Percentiles rank a stretch among this genome's conserved stretches.
Evolutionary conservation across 2,113 vertebrate genomes (phyloP).

Genomic region (Nematolebias whitei): DNA sequence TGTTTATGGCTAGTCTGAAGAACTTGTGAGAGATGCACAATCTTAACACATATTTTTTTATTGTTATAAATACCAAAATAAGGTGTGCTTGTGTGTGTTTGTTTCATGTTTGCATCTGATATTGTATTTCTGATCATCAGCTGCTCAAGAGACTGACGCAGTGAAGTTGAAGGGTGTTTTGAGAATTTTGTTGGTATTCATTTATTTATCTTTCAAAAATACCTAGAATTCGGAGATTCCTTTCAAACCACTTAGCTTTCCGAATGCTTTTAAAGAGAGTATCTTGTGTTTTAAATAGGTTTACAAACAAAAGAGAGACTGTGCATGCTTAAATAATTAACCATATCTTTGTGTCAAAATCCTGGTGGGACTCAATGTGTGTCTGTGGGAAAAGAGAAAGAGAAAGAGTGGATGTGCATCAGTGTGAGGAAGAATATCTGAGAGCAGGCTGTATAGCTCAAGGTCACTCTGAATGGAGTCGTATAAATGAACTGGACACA

Average conservation of each 20-base stretch:
- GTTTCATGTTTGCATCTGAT: too few relatives aligned
- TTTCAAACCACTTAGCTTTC: not conserved
- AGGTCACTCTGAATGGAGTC: slow-evolving; percentile 63
- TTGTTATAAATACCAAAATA: too few relatives aligned
- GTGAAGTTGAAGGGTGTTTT: not conserved
- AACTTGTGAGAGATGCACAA: too few relatives aligned
- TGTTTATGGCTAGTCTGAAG: too few relatives aligned
- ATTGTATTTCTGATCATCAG: too few relatives aligned
- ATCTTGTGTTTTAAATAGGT: not conserved
- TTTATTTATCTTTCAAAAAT: not conserved
- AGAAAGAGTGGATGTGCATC: not conserved
- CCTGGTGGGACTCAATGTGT: slow-evolving; percentile 7
- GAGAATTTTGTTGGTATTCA: not conserved
- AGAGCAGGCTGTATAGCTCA: slow-evolving; percentile 44
- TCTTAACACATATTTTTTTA: too few relatives aligned
- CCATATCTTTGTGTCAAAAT: not conserved
- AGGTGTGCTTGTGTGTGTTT: too few relatives aligned
- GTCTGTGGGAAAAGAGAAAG: not conserved
- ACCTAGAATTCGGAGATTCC: not conserved
- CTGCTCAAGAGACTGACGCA: too few relatives aligned
- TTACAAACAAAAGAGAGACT: not conserved
- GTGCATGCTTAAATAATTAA: slow-evolving; percentile 10
- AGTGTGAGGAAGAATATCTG: slow-evolving; percentile 32
- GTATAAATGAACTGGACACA: slow-evolving; percentile 63
- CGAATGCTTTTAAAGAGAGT: not conserved